These are phyloP conservation scores for Notolepis coatsorum DNA, from an alignment of 2,797 vertebrate species.

Conservation along the genomic window DNA sequence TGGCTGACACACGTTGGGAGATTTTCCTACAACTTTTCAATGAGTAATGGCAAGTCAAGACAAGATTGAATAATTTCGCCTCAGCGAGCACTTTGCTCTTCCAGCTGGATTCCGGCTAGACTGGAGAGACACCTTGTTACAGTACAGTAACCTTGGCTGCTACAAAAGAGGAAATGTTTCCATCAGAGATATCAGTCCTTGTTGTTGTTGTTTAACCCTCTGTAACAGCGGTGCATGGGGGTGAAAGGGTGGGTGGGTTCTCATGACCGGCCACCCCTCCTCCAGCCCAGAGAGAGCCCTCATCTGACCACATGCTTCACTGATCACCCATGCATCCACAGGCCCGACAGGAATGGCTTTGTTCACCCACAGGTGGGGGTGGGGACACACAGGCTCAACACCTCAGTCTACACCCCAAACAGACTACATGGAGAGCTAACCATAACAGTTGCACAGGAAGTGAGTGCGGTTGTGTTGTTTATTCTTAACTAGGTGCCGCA, in stretches of 20 bases:
- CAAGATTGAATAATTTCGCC: constrained; percentile 25
- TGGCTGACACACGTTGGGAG: constrained; percentile 3
- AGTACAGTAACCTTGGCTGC: neutral
- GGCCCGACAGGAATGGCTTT: constrained; percentile 59
- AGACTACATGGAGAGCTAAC: neutral
- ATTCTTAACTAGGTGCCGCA: neutral
- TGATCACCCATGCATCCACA: constrained; percentile 54
- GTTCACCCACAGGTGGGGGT: constrained; percentile 72
- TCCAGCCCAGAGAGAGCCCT: constrained; percentile 38
- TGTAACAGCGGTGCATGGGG: neutral
- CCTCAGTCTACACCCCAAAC: constrained; percentile 20
- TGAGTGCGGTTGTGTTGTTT: neutral
- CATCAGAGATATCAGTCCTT: constrained; percentile 13
- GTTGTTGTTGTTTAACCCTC: no score
- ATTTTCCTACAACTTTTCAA: constrained; percentile 37
- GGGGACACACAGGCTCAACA: constrained; percentile 37
- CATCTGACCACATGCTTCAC: constrained; percentile 46
- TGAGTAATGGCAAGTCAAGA: constrained; percentile 24
- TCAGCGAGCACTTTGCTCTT: constrained; percentile 18
- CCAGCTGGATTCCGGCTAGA: neutral
- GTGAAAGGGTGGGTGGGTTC: no score
- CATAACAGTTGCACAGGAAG: neutral
- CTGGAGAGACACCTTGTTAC: no score
- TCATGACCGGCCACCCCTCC: constrained; percentile 33
- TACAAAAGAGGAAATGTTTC: neutral